Base-by-base conservation (phyloP, 1,140 invertebrate genomes). In the Acromyrmex echinatior region DNA sequence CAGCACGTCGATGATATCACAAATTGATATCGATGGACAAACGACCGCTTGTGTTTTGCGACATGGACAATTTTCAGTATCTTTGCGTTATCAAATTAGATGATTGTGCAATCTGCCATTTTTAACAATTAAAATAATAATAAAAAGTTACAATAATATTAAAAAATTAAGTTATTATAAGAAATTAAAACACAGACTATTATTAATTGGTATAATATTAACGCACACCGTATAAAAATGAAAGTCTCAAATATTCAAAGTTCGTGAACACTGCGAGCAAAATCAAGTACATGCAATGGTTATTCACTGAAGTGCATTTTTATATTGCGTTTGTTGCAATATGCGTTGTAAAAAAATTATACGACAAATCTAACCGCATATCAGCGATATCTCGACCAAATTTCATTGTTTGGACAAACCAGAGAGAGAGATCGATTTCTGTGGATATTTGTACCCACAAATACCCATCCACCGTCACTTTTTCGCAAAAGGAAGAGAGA, bases 241-340 rank as follows among this genome's bases (percentile, higher is more conserved):
- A 49, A 5, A 65, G 78, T 87, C 62, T 86, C 87, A 62, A n/a
- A 39, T 77, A 84, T 86, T 51, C 39, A 49, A 65, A 86, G 60
- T 87, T 84, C 63, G 62, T 25, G 87, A 88, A 78, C 60, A 74
- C 56, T 51, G 71, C 39, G 70, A 53, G 45, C 28, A 74, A 86
- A 85, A 87, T 90, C 86, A 89, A 84, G 74, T 53, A 39, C 21
- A 28, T 10, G 9, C 9, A 45, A 10, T 45, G 53, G 71, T 87
- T 89, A 91, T 90, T 65, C 60, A 74, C 9, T 51, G 12, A 58
- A 76, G 21, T 58, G 35, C 35, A 77, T 76, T 87, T 82, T 45
- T 53, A 9, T 28, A 70, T 74, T 25, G 39, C 25, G 16, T 49
- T 31, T 18, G 16, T 9, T 21, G 31, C 16, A 14, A 21, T 58